Evolutionary conservation across 2,113 vertebrate genomes (phyloP).

Genomic region (Paramisgurnus dabryanus): DNA sequence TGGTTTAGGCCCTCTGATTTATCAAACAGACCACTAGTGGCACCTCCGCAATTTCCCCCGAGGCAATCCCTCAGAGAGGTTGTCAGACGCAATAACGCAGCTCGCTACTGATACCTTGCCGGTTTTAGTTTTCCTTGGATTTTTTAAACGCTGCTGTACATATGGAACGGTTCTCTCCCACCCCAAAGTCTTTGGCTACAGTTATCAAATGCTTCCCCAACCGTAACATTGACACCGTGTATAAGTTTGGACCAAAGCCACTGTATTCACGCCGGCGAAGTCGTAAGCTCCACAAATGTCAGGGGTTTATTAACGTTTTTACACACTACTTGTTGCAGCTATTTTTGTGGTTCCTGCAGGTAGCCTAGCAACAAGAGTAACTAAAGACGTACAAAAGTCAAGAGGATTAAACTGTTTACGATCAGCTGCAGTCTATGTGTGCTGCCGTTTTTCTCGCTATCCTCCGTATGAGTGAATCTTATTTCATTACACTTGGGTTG

Average conservation of each 20-base stretch:
- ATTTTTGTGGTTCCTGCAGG: conserved; percentile 8
- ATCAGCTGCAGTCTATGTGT: not conserved
- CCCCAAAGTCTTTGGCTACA: not conserved
- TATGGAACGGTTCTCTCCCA: conserved; percentile 30
- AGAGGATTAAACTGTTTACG: conserved; percentile 1
- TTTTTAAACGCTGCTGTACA: conserved; percentile 42
- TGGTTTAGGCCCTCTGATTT: conserved; percentile 53
- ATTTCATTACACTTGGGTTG: conserved; percentile 23
- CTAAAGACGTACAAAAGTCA: not conserved
- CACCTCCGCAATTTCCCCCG: conserved; percentile 56
- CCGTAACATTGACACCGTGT: not conserved
- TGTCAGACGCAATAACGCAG: conserved; percentile 54
- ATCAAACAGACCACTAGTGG: conserved; percentile 56
- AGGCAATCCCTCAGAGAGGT: conserved; percentile 59
- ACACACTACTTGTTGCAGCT: conserved; percentile 19
- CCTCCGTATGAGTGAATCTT: not conserved
- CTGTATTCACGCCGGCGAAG: not conserved
- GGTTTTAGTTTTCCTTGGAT: conserved; percentile 15
- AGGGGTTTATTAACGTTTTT: conserved; percentile 24
- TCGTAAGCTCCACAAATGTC: conserved; percentile 1
- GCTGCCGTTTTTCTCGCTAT: not conserved
- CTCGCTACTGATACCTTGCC: conserved; percentile 16
- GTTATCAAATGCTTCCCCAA: not conserved
- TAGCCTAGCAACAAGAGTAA: conserved; percentile 37
- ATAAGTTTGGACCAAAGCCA: not conserved